Conservation (phyloP, 2,113 vertebrate genomes). For the Cryptotis parvus region DNA sequence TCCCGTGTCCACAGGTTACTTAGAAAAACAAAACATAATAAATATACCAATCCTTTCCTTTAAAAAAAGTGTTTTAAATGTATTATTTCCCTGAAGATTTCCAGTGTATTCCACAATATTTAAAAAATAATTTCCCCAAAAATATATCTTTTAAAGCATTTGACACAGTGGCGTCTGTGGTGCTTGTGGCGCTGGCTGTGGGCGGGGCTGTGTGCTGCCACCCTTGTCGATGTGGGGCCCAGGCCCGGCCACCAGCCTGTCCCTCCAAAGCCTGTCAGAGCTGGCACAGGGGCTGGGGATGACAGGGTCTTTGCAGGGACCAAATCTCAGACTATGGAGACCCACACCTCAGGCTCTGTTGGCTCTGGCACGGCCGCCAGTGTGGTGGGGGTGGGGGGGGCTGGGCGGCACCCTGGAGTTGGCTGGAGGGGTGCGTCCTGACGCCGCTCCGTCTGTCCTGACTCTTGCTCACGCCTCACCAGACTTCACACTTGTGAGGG, state of each 20-base stretch:
- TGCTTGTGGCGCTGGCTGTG: neutral
- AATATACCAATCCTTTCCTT: slow-evolving; percentile 83
- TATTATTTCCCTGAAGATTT: slow-evolving; percentile 88
- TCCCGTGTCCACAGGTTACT: slow-evolving; percentile 78
- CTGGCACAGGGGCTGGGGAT: neutral
- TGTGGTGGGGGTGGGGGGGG: neutral
- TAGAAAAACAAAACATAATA: slow-evolving; percentile 82
- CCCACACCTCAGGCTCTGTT: accelerated
- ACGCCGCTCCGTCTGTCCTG: neutral
- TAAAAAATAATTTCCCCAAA: slow-evolving; percentile 83
- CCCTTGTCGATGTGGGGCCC: neutral
- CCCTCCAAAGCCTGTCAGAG: accelerated
- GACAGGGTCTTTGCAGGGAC: slow-evolving; percentile 79
- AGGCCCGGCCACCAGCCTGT: accelerated
- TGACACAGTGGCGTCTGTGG: slow-evolving; percentile 71
- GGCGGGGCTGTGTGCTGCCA: neutral
- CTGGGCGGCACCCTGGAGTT: neutral
- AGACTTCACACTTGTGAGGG: slow-evolving; percentile 96
- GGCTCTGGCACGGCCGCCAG: neutral
- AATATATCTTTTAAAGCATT: slow-evolving; percentile 83
- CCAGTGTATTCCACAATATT: slow-evolving; percentile 89
- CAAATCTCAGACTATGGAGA: slow-evolving; percentile 20
- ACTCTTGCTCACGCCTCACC: slow-evolving; percentile 87
- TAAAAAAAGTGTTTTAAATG: slow-evolving; percentile 83
- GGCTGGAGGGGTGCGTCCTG: neutral